Conservation (phyloP, 2,113 vertebrate species). For the Engraulis encrasicolus region DNA sequence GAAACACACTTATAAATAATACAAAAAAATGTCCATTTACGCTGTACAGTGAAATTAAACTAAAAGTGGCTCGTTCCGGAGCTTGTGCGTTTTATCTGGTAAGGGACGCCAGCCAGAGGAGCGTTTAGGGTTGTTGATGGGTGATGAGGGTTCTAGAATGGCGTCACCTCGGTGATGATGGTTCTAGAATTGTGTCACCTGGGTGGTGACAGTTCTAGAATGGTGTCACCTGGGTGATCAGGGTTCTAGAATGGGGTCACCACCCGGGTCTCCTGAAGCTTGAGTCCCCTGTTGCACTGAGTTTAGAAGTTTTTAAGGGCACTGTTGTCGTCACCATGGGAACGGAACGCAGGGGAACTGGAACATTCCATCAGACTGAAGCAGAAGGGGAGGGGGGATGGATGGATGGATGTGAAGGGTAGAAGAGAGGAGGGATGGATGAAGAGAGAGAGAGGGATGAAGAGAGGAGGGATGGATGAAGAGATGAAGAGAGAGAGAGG, state of each 20-base stretch:
- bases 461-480: constrained; percentile 47
- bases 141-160: constrained; percentile 48
- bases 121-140: constrained; percentile 65
- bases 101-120: constrained; percentile 59
- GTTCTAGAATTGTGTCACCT: no score
- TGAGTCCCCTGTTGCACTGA: constrained; percentile 74
- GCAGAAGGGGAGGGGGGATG: constrained; percentile 47
- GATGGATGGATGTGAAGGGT: no score
- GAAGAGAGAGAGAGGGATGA: no score
- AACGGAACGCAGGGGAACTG: constrained; percentile 58
- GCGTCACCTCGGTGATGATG: no score
- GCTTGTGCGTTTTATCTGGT: constrained; percentile 52
- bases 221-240: constrained; percentile 57
- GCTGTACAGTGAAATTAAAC: constrained; percentile 68
- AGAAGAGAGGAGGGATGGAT: neutral
- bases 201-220: no score
- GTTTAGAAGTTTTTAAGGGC: constrained; percentile 64
- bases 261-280: constrained; percentile 57
- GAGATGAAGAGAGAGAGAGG: neutral
- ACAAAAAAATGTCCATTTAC: constrained; percentile 52
- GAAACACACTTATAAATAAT: no score
- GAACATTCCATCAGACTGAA: constrained; percentile 66
- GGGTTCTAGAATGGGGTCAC: no score
- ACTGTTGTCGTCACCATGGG: constrained; percentile 47
- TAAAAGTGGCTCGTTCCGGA: constrained; percentile 63